Base-by-base conservation (phyloP, 2,113 vertebrate genomes). In the Conger conger region DNA sequence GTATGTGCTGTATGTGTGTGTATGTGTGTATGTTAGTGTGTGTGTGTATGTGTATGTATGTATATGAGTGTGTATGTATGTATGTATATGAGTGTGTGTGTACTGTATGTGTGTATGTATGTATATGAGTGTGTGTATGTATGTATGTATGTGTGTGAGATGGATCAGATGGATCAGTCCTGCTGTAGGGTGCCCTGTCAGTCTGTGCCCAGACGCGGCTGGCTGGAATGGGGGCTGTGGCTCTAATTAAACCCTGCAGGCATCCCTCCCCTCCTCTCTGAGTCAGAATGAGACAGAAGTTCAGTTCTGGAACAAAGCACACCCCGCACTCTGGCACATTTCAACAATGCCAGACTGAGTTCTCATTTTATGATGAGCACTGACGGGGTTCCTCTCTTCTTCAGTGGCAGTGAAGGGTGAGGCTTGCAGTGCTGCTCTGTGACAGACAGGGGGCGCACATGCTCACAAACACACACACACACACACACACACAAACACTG, bases 401-500 rank as follows among this genome's bases (percentile, higher is more conserved):
- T 80, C 79, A 80, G 79, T 88, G 76, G 83, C 81, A 86, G 83
- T 15, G 83, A 83, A 88, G 90, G 83, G 83, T 84, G 87, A 87
- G 90, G 77, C 60, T 42, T 76, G 85, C 83, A 84, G 84, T 83
- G 88, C 84, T 85, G 83, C 86, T 82, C 76, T 80, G 86, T 87
- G 89, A 84, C 89, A 73, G 68, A 86, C 89, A 86, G 86, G n/a
- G n/a, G n/a, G n/a, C n/a, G n/a, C n/a, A n/a, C n/a, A n/a, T n/a
- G n/a, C n/a, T n/a, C n/a, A n/a, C n/a, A n/a, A n/a, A n/a, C n/a
- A n/a, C n/a, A n/a, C n/a, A n/a, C n/a, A n/a, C n/a, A n/a, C n/a
- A n/a, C n/a, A n/a, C n/a, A n/a, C n/a, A n/a, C n/a, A n/a, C n/a
- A n/a, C n/a, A n/a, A n/a, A n/a, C n/a, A n/a, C n/a, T n/a, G n/a